Percentiles rank a stretch among this genome's conserved stretches.
Conservation (phyloP, 2,113 vertebrate species). For the Rousettus leschenaultii region DNA sequence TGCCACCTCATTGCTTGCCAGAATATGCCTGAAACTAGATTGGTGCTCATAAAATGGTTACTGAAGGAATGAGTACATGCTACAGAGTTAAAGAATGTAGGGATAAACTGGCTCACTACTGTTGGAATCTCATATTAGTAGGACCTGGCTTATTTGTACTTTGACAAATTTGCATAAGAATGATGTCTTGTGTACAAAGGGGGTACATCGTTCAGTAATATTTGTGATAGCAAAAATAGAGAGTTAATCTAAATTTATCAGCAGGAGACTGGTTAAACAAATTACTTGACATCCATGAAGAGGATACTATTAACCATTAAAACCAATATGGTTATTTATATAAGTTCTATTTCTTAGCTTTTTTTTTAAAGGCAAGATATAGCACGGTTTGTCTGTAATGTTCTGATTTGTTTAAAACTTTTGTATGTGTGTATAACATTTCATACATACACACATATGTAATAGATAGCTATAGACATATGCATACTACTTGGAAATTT, state of each 20-base stretch:
- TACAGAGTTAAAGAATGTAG: neutral
- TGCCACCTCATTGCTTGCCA: neutral
- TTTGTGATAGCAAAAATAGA: neutral
- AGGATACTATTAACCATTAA: neutral
- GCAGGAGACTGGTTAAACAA: neutral
- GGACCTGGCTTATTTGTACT: neutral
- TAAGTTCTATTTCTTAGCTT: neutral
- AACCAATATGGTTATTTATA: neutral
- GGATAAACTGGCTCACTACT: neutral
- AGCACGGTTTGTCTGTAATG: neutral
- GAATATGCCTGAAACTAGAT: neutral
- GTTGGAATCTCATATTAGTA: neutral
- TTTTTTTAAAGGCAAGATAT: neutral
- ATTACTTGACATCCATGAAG: neutral
- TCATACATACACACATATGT: neutral
- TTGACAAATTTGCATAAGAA: neutral
- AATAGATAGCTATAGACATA: neutral
- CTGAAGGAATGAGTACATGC: neutral
- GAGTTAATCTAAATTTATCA: neutral
- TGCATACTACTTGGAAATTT: neutral
- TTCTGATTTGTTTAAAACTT: neutral
- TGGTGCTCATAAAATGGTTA: neutral
- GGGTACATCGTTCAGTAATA: neutral
- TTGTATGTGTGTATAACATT: neutral
- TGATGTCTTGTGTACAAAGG: neutral